Base-by-base conservation (phyloP, 2,113 vertebrate species). In the Triplophysa rosa region DNA sequence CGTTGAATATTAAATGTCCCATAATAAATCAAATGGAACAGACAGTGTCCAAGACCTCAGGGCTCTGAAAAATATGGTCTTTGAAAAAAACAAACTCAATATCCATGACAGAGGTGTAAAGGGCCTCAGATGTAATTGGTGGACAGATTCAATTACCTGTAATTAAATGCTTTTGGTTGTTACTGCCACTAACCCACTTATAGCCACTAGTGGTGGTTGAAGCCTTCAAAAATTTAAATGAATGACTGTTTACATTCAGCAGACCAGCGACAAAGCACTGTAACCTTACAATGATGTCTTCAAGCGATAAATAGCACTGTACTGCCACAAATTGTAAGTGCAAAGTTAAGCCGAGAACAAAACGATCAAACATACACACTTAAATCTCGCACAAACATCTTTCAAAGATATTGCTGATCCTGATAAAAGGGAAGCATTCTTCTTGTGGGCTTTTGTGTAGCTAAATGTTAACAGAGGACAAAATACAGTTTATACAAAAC, bases 91-190 rank as follows among this genome's bases (percentile, higher is more conserved):
- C 19, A 40, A 59, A 73, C 37, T 61, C 8, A 73, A 24, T 73
- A 73, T 73, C 16, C 23, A 63, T 45, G 42, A 37, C 40, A 63
- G 23, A 63, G 56, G 42, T 75, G 59, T 49, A 29, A 29, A 61
- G 40, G 54, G 40, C 40, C 19, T n/a, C 59, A 47, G 21, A 63
- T 10, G 45, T 47, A 73, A 61, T 61, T 73, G 33, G 52, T 71
- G 52, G 52, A 71, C 52, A 58, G 54, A 71, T 58, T 71, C 68
- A 42, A 16, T 72, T 59, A 59, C 69, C 13, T 16, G 13, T 42
- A 59, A 59, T 42, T n/a, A 59, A 23, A 11, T 58, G 54, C n/a
- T 58, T 9, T 58, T 58, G 54, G 54, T 58, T 21, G 54, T 58
- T 58, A 54, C 17, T 5, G 6, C 16, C 23, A 2, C 52, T 37